Evolutionary conservation across 2,797 vertebrate genomes (phyloP).

Genomic region (Dipus sagitta): DNA sequence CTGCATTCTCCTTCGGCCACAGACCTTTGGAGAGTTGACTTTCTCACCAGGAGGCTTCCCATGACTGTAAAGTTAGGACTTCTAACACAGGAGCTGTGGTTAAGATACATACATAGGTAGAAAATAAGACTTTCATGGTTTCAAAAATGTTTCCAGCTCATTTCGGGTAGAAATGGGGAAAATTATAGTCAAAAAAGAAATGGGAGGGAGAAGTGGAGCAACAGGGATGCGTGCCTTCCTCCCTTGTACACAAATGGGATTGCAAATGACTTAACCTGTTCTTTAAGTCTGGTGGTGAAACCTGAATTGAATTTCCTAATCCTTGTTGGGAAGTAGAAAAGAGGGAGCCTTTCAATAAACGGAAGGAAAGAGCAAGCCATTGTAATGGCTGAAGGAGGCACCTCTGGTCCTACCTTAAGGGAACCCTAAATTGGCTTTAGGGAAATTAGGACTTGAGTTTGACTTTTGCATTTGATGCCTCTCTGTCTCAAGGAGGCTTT

Average conservation of each 20-base stretch:
- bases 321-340: neutral
- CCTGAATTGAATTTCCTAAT: neutral
- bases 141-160: neutral
- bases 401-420: neutral
- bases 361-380: neutral
- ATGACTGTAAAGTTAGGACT: neutral
- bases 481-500: neutral
- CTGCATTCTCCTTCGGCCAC: too few species aligned
- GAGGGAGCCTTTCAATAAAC: neutral
- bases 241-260: too few species aligned
- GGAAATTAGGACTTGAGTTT: neutral
- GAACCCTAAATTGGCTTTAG: neutral
- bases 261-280: neutral
- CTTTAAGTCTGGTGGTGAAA: neutral
- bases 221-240: neutral
- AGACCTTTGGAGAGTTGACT: neutral
- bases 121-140: neutral
- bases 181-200: neutral
- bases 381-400: neutral
- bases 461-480: neutral
- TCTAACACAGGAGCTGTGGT: neutral
- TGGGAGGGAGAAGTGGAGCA: too few species aligned
- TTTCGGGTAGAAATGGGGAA: neutral
- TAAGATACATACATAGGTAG: neutral
- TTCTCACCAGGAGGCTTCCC: neutral